A percentile compares a stretch with the other conserved stretches of the same genome.
Evolutionary conservation across 2,113 vertebrate species (phyloP).

Genomic region (Fulica atra): DNA sequence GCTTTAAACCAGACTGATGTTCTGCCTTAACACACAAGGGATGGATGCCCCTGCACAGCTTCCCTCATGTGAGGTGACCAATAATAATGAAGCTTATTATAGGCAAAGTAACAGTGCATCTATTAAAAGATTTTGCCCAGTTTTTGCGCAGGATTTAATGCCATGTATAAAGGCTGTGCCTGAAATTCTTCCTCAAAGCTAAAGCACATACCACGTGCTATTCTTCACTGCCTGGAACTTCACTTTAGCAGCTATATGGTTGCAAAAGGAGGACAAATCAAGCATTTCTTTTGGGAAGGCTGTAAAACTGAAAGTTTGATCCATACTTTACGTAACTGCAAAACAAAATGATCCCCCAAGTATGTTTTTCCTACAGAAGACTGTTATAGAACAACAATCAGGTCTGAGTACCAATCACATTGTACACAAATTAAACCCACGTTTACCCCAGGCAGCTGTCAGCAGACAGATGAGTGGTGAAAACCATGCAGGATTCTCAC

Average conservation of each 20-base stretch:
- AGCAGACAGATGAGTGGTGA: neutral
- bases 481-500: neutral
- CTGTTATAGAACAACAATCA: neutral
- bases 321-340: neutral
- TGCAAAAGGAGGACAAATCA: neutral
- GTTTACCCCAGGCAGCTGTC: neutral
- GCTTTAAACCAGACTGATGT: neutral
- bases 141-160: neutral
- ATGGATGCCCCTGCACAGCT: neutral
- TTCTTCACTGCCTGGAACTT: neutral
- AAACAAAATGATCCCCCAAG: neutral
- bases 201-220: neutral
- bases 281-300: neutral
- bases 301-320: neutral
- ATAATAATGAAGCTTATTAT: neutral
- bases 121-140: neutral
- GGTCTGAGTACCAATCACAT: neutral
- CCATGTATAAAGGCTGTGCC: neutral
- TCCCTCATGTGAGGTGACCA: neutral
- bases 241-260: neutral
- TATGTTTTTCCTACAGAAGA: neutral
- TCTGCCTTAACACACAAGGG: neutral
- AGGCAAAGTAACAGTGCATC: neutral
- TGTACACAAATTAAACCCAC: neutral
- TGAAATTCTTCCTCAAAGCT: neutral